Evolutionary conservation across 2,888 invertebrate genomes (phyloP), one percentile per base, ranked within the genome.

Genomic region (Lasioglossum morio): DNA sequence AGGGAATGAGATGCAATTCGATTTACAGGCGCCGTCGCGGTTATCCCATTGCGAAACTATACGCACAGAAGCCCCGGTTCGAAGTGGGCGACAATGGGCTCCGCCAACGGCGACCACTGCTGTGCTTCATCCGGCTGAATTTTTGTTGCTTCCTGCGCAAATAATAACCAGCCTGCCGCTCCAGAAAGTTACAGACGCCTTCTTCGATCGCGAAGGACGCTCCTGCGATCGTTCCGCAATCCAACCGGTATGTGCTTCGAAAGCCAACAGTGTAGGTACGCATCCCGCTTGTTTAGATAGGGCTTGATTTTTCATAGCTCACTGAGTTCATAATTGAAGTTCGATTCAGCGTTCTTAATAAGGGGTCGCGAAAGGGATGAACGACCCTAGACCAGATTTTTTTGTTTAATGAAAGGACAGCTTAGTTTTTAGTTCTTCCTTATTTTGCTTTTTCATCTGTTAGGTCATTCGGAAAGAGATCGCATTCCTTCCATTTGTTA

Each of bases 81-180:
- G 14, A 60, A 60, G 60, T 63, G 40, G 27, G 69, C 34, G 57
- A 23, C 27, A 27, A 46, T 69, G 40, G 77, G n/a, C 34, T n/a
- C 34, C 12, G 74, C 53, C 23, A 63, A 76, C 43, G 37, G 60
- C 75, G 30, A 30, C 30, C 30, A n/a, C 63, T 34, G 43, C n/a
- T 43, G 63, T 46, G 30, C 63, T 66, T 77, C 77, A 46, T 66
- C 77, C 69, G 37, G 43, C 27, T 46, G 77, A 77, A 66, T 66
- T 66, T 77, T 46, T 77, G 23, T 63, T n/a, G 66, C 66, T 76
- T 46, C 43, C 43, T 37, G 43, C 63, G 30, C 43, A 27, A 75
- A 75, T 57, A 75, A 57, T 43, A 75, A 75, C 60, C 27, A 16
- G 60, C 75, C 12, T 10, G 60, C 23, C 40, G 60, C 57, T 30